Conservation (phyloP, 2,113 vertebrate species). For the Litocranius walleri region DNA sequence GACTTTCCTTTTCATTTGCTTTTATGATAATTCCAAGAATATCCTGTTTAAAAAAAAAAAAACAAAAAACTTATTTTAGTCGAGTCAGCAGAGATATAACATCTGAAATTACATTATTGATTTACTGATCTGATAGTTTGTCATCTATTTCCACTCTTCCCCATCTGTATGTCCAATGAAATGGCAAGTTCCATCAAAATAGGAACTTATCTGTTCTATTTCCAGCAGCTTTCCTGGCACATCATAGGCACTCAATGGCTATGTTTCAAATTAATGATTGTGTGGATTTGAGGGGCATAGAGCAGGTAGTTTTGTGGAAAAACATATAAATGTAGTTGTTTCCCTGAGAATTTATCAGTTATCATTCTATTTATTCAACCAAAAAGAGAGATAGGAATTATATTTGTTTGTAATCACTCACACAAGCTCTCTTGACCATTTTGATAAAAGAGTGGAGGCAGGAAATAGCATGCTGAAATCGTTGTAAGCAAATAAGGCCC, state of each 20-base stretch:
- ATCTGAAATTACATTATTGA: accelerated
- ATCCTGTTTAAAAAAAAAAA: no score
- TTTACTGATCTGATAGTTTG: background rate
- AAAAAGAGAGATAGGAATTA: background rate
- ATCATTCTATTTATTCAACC: background rate
- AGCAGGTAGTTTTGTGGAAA: background rate
- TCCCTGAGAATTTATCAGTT: background rate
- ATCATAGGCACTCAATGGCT: accelerated
- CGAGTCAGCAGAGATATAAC: accelerated
- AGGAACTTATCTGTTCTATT: background rate
- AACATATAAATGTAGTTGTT: background rate
- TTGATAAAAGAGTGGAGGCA: background rate
- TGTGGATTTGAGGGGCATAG: no score
- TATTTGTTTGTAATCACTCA: background rate
- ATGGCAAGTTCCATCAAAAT: background rate
- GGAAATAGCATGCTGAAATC: accelerated
- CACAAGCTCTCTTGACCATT: background rate
- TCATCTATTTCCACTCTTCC: accelerated
- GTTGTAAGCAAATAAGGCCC: accelerated
- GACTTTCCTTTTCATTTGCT: background rate
- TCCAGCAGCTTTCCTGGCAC: background rate
- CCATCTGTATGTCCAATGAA: accelerated
- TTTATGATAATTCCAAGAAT: background rate
- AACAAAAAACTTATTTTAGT: background rate
- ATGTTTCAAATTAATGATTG: background rate